Evolutionary conservation across 2,888 invertebrate species (phyloP).

Genomic region (Dicroscelio sp.): DNA sequence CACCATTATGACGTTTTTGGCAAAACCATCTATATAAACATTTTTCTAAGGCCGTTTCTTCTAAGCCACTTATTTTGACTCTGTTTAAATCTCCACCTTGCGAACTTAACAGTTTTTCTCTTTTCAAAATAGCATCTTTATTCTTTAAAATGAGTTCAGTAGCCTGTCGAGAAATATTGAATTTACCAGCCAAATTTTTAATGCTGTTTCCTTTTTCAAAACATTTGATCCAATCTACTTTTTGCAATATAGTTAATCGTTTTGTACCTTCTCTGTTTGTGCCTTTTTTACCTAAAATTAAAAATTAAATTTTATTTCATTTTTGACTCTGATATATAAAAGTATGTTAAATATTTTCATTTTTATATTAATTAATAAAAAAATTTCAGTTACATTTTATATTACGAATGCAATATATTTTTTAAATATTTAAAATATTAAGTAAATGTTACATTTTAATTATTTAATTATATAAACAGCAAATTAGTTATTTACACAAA

Average conservation of each 20-base stretch:
- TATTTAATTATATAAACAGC: too few species aligned
- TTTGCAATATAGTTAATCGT: background rate
- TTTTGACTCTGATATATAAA: background rate
- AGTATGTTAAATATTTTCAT: background rate
- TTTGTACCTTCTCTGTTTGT: background rate
- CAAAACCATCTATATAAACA: constrained; percentile 10
- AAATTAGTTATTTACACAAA: too few species aligned
- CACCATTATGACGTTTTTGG: background rate
- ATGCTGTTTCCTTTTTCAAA: background rate
- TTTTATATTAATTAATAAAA: background rate
- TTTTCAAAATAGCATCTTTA: background rate
- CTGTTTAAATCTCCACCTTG: constrained; percentile 5
- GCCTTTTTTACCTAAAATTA: background rate
- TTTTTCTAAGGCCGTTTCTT: constrained; percentile 2
- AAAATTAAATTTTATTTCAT: background rate
- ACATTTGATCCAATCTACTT: background rate
- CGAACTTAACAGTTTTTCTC: background rate
- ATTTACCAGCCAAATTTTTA: background rate
- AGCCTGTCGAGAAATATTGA: constrained; percentile 6
- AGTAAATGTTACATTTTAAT: too few species aligned
- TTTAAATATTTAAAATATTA: too few species aligned
- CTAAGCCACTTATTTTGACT: background rate
- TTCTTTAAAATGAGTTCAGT: constrained; percentile 25
- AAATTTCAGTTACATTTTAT: background rate
- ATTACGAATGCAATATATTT: too few species aligned